Evolutionary conservation across 2,113 vertebrate species (phyloP).

Genomic region (Sinocyclocheilus maitianheensis): DNA sequence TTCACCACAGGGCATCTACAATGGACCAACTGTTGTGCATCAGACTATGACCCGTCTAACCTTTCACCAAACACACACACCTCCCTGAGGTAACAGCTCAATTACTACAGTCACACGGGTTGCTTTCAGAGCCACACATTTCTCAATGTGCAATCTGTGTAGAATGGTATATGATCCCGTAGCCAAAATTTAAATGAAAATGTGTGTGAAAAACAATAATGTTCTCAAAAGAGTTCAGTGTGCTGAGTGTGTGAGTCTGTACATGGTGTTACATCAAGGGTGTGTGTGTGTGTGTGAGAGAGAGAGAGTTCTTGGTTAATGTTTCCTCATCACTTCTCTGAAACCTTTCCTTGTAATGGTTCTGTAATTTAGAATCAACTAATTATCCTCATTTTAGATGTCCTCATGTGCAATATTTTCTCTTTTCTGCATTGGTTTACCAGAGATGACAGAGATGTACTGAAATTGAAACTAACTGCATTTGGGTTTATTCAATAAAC

Average conservation of each 20-base stretch:
- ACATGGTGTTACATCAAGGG: slow-evolving; percentile 75
- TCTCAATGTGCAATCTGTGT: slow-evolving; percentile 88
- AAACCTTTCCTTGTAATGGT: slow-evolving; percentile 81
- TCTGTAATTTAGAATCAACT: slow-evolving; percentile 83
- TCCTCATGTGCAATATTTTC: slow-evolving; percentile 67
- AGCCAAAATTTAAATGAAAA: slow-evolving; percentile 86
- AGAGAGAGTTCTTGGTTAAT: slow-evolving; percentile 79
- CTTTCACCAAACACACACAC: slow-evolving; percentile 29
- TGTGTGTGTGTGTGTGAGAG: too few relatives aligned
- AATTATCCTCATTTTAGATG: slow-evolving; percentile 91
- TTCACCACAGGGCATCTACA: not conserved
- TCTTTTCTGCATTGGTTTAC: slow-evolving; percentile 72
- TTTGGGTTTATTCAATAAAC: not conserved
- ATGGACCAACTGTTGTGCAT: slow-evolving; percentile 12
- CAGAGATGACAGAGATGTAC: slow-evolving; percentile 51
- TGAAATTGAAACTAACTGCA: slow-evolving; percentile 45
- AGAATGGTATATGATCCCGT: slow-evolving; percentile 83
- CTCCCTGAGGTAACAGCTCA: slow-evolving; percentile 79
- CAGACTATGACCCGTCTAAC: not conserved
- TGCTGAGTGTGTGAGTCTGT: slow-evolving; percentile 76
- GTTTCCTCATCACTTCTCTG: slow-evolving; percentile 86
- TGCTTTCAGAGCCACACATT: slow-evolving; percentile 77
- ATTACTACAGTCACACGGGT: slow-evolving; percentile 87
- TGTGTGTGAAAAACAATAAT: slow-evolving; percentile 92
- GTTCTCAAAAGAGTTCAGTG: slow-evolving; percentile 78